Evolutionary conservation across 2,888 invertebrate genomes (phyloP).

Genomic region (Deilephila elpenor): DNA sequence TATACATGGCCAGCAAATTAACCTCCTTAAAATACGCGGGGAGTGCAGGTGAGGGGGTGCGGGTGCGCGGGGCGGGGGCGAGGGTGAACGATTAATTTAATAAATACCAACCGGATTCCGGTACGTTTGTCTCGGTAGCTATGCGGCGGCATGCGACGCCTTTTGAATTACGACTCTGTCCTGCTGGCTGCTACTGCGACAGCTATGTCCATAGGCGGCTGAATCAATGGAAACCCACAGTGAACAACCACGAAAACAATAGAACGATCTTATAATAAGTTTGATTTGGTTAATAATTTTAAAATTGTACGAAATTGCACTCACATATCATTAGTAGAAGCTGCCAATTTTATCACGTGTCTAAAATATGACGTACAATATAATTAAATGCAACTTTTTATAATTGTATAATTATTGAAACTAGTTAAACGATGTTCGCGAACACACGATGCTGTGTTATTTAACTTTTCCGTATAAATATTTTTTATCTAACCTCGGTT

Average conservation of each 20-base stretch:
- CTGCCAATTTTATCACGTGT: too few relatives aligned
- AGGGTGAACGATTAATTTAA: constrained; percentile 74
- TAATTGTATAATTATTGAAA: too few relatives aligned
- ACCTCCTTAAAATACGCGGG: constrained; percentile 14
- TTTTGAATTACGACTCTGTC: constrained; percentile 65
- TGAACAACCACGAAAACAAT: background rate
- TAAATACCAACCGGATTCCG: constrained; percentile 78
- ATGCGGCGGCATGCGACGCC: constrained; percentile 64
- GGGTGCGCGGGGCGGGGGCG: constrained; percentile 32
- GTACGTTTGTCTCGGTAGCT: constrained; percentile 72
- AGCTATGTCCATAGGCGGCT: constrained; percentile 28
- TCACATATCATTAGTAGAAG: too few relatives aligned
- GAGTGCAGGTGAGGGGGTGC: constrained; percentile 9
- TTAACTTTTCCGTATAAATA: too few relatives aligned
- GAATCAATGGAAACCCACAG: background rate
- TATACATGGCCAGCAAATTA: constrained; percentile 7
- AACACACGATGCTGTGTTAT: too few relatives aligned
- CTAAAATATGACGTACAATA: too few relatives aligned
- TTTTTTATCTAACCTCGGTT: too few relatives aligned
- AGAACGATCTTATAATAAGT: too few relatives aligned
- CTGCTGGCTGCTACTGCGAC: constrained; percentile 40
- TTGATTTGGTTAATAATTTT: too few relatives aligned
- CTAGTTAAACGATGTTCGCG: too few relatives aligned
- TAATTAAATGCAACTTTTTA: too few relatives aligned
- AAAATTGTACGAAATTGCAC: too few relatives aligned